Conservation (phyloP, 2,888 invertebrate genomes). For the Hydrotaea diabolus region DNA sequence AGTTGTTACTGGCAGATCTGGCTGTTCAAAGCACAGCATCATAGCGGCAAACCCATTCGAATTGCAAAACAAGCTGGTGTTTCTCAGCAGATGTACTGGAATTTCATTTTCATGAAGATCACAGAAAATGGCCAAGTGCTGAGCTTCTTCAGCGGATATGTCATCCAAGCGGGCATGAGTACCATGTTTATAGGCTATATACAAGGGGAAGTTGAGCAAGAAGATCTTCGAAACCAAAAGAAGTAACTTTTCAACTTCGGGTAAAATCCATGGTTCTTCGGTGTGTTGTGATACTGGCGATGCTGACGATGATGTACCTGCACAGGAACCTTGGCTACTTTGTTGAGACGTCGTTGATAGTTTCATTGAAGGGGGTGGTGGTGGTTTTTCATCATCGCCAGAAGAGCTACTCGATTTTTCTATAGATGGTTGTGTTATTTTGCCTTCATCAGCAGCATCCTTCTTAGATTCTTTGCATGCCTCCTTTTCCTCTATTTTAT, state of each 20-base stretch:
- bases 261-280: conserved; percentile 86
- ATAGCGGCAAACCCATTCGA: conserved; percentile 93
- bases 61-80: conserved; percentile 96
- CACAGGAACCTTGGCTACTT: conserved; percentile 47
- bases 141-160: conserved; percentile 90
- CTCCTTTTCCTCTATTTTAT: conserved; percentile 42
- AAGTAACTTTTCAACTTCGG: conserved; percentile 93
- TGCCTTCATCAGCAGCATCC: conserved; percentile 24
- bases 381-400: conserved; percentile 41
- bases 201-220: conserved; percentile 93
- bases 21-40: conserved; percentile 92
- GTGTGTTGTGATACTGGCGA: conserved; percentile 72
- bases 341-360: conserved; percentile 54
- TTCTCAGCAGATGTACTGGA: conserved; percentile 92
- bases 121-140: conserved; percentile 84
- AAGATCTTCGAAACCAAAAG: conserved; percentile 94
- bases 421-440: background rate
- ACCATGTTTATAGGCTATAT: conserved; percentile 93
- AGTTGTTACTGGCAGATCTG: conserved; percentile 90
- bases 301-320: conserved; percentile 51
- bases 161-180: conserved; percentile 91
- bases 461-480: conserved; percentile 19
- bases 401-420: conserved; percentile 25
- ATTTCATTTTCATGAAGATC: conserved; percentile 97
- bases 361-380: conserved; percentile 25